These are phyloP conservation scores for Saiga tatarica DNA, from an alignment of 2,113 vertebrate species.

Conservation along the genomic window DNA sequence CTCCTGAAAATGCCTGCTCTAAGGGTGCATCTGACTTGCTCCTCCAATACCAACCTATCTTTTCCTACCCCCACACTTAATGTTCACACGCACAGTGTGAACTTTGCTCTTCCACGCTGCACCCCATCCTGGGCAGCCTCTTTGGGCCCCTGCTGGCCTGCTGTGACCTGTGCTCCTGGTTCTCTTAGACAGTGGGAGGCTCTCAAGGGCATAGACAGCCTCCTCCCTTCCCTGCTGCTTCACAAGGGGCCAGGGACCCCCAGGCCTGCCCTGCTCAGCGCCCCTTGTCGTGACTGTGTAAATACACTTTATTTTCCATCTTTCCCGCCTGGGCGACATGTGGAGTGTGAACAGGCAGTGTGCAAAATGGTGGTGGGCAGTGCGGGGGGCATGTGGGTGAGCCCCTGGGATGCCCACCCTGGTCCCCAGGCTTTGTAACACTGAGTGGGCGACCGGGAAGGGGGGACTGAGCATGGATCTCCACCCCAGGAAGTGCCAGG, in stretches of 20 bases:
- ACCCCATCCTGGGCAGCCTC: neutral
- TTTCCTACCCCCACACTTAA: neutral
- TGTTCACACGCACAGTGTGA: neutral
- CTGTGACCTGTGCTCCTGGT: neutral
- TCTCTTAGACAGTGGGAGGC: neutral
- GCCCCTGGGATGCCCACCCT: slow-evolving; percentile 24
- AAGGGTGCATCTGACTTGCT: neutral
- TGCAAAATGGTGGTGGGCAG: slow-evolving; percentile 74
- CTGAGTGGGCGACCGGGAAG: slow-evolving; percentile 14
- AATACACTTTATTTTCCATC: slow-evolving; percentile 76
- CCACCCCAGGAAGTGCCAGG: slow-evolving; percentile 29
- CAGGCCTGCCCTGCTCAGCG: neutral
- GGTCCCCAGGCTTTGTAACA: slow-evolving; percentile 55
- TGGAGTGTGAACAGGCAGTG: slow-evolving; percentile 76
- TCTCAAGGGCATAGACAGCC: neutral
- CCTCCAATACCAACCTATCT: too few species aligned
- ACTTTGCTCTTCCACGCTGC: neutral
- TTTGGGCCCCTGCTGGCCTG: neutral
- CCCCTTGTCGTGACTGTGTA: slow-evolving; percentile 37
- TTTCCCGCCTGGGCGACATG: slow-evolving; percentile 67
- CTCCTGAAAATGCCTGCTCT: neutral
- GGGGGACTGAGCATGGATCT: neutral
- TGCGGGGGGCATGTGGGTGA: neutral
- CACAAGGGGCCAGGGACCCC: neutral
- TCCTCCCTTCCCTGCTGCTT: neutral